These are phyloP conservation scores for Mustelus asterias DNA, from an alignment of 2,113 vertebrate genomes.

Conservation along the genomic window DNA sequence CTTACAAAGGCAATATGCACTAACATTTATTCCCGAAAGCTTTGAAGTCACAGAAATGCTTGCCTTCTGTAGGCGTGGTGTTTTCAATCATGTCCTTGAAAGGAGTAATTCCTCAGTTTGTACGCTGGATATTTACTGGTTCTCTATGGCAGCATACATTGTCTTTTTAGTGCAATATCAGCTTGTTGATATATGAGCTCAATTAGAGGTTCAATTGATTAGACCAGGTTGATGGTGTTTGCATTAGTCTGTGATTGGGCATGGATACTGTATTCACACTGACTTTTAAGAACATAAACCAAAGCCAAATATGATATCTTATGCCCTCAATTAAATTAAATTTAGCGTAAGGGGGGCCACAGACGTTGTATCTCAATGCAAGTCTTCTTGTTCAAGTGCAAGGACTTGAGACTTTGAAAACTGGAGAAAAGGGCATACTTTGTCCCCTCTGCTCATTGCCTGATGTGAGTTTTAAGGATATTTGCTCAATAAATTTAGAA, in stretches of 20 bases:
- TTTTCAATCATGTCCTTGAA: neutral
- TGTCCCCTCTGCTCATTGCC: neutral
- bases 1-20: neutral
- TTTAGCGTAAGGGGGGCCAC: neutral
- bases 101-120: conserved; percentile 2
- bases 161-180: neutral
- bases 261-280: neutral
- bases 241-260: neutral
- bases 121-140: neutral
- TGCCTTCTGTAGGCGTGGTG: neutral
- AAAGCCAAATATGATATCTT: neutral
- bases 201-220: neutral
- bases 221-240: conserved; percentile 4
- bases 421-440: neutral
- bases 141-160: neutral
- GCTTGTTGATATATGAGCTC: neutral
- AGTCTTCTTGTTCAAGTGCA: neutral
- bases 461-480: neutral
- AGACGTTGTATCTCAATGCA: neutral
- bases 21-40: neutral
- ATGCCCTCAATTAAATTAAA: neutral
- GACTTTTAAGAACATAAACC: neutral
- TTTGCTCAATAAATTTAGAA: neutral
- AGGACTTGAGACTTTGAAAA: neutral
- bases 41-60: neutral